Conservation (phyloP, 1,140 invertebrate species). For the Musca domestica region DNA sequence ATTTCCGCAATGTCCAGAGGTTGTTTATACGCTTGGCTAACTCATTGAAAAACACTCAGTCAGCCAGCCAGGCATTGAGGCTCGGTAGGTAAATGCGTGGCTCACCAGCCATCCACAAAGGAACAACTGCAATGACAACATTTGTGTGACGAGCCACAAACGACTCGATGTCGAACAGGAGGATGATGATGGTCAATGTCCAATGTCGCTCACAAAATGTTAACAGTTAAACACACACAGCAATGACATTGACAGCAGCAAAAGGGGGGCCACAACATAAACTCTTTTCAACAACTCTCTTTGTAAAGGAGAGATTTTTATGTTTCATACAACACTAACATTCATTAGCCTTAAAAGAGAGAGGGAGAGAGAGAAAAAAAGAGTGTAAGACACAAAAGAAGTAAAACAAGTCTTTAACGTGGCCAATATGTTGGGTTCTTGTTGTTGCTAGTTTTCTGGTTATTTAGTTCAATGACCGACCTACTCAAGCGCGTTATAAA, state of each 20-base stretch:
- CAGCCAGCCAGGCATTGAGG: no score
- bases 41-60: constrained; percentile 2
- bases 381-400: background rate
- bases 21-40: constrained; percentile 6
- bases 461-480: constrained; percentile 54
- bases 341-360: no score
- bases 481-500: constrained; percentile 54
- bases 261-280: no score
- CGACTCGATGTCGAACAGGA: no score
- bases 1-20: constrained; percentile 6
- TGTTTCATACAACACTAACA: no score
- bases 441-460: constrained; percentile 25
- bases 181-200: constrained; percentile 7
- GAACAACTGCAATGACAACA: background rate
- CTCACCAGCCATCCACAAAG: background rate
- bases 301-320: no score
- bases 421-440: background rate
- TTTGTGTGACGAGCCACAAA: background rate
- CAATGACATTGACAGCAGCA: background rate
- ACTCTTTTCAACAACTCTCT: no score
- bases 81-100: no score
- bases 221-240: background rate
- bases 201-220: constrained; percentile 9
- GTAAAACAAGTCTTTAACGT: constrained; percentile 41
- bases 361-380: no score